Evolutionary conservation across 2,797 vertebrate species (phyloP), one percentile per base, ranked within the genome.

Genomic region (Erethizon dorsatum): DNA sequence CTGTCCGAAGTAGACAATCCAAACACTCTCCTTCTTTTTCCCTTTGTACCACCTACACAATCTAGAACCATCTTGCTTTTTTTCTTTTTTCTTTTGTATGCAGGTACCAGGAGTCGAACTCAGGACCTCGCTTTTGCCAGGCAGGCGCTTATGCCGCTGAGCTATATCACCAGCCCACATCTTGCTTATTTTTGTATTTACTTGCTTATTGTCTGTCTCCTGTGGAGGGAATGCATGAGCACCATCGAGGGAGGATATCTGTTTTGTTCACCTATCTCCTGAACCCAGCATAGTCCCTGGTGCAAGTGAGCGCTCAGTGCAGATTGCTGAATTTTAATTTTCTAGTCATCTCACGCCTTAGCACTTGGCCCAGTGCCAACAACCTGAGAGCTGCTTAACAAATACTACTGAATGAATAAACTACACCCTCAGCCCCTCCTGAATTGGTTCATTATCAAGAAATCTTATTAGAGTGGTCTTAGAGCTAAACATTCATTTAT

Each of bases 401-500:
- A 75, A 83, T 15, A 37, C 69, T 65, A 6, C 17, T 28, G 47
- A 54, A 78, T 22, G 52, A 97, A 87, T 15, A 92, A 80, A 85
- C 75, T 71, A 90, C 24, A 65, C 13, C 47, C 0, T 33, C 33
- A 33, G 73, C 78, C 33, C 11, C 82, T 50, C 69, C 57, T 31
- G 45, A 71, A 14, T 59, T 14, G 54, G 77, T 77, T 97, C 56
- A 31, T 91, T 83, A 79, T 26, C 63, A 73, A 73, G 65, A 79
- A 93, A 22, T 50, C 73, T 80, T 75, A 67, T 84, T 78, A 73
- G 59, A 47, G 45, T 41, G 45, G 87, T 80, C 41, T 73, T 47
- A 79, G 45, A 50, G n/a, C 45, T 79, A 94, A 59, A 97, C 82
- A 90, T 78, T 56, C 45, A 57, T 65, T 69, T 91, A 79, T 47